These are phyloP conservation scores for Petromus typicus DNA, from an alignment of 2,113 vertebrate genomes.

Conservation along the genomic window DNA sequence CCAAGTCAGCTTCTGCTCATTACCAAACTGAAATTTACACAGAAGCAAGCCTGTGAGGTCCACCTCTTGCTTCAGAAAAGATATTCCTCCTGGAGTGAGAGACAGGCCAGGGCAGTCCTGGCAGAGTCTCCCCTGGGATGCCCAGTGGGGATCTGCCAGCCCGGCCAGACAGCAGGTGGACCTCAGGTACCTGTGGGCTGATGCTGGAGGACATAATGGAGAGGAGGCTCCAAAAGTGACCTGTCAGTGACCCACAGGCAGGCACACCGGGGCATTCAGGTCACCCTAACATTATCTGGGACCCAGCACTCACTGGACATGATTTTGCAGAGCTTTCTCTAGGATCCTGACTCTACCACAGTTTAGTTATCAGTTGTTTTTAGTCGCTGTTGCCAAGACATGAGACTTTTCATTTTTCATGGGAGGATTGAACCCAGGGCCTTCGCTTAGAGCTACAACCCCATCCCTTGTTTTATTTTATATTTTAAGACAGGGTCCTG, in stretches of 20 bases:
- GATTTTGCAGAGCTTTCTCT: neutral
- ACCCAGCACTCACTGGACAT: neutral
- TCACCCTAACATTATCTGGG: neutral
- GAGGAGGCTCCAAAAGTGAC: neutral
- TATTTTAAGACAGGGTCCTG: neutral
- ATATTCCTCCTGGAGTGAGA: neutral
- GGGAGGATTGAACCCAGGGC: neutral
- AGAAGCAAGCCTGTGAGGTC: neutral
- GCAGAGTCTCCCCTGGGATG: neutral
- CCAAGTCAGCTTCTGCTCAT: neutral
- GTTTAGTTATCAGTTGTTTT: neutral
- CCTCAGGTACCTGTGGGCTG: neutral
- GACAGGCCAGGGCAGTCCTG: neutral
- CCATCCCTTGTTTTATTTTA: neutral
- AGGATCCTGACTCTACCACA: neutral
- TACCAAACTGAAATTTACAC: neutral
- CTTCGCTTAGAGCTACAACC: neutral
- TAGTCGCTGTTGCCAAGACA: neutral
- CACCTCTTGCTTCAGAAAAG: neutral
- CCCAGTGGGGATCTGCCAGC: neutral
- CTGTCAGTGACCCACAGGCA: neutral
- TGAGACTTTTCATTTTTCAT: too few relatives aligned
- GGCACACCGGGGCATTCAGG: neutral
- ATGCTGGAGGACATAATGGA: neutral
- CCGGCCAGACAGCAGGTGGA: fast-evolving